Evolutionary conservation across 2,113 vertebrate genomes (phyloP), one percentile per base, ranked within the genome.

Genomic region (Phrynocephalus versicolor): DNA sequence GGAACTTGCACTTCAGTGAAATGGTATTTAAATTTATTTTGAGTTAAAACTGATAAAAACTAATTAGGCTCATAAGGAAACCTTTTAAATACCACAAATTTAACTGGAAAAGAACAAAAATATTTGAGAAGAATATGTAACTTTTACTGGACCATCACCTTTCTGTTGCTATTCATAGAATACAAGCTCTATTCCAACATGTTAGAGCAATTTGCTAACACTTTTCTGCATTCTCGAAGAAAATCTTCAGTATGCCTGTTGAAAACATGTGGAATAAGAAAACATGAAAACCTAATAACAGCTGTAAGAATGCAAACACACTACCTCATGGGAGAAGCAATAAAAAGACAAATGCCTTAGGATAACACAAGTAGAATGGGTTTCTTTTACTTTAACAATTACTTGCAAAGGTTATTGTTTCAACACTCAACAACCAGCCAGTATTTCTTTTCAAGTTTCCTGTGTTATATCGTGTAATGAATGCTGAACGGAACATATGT

Each of bases 401-500:
- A n/a, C n/a, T 23, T 76, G 78, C 85, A 88, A 55, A 85, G 69
- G 82, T 74, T 41, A 15, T 81, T 88, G 76, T 86, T 64, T 72
- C 79, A 89, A 91, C 12, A 88, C 90, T 77, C 84, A 81, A 93
- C 90, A 80, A 23, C 82, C 25, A 75, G 3, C 12, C 64, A 62
- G 23, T 1, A 87, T 89, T 91, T 78, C 80, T 83, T 10, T 71
- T 73, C 39, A 23, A 58, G 18, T 58, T 82, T 35, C 41, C 35
- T 81, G 70, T 82, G 82, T 5, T 89, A 64, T 79, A 88, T 55
- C 79, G 85, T 72, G 81, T 37, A 39, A 72, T 30, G 4, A 83
- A 79, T 79, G 88, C 90, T n/a, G n/a, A n/a, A n/a, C n/a, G n/a
- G n/a, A n/a, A n/a, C n/a, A n/a, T n/a, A n/a, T n/a, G n/a, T n/a